These are phyloP conservation scores for Hylaeus anthracinus DNA, from an alignment of 1,140 invertebrate species.

Conservation along the genomic window DNA sequence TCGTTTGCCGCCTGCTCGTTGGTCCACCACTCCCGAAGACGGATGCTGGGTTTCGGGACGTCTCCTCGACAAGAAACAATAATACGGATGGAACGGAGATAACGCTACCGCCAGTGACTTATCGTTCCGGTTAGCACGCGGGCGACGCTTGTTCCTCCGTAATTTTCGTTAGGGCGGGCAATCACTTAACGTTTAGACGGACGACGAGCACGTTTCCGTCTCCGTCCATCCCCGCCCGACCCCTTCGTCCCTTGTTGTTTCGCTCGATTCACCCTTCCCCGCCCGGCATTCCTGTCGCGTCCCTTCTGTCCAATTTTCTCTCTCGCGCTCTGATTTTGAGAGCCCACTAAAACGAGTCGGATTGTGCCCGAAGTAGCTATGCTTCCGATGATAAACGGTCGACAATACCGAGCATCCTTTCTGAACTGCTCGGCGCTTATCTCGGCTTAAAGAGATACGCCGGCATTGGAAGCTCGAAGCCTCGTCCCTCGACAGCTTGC, in stretches of 20 bases:
- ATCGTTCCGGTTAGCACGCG: slow-evolving; percentile 21
- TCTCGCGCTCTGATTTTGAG: slow-evolving; percentile 26
- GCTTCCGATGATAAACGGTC: slow-evolving; percentile 42
- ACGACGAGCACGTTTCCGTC: not conserved
- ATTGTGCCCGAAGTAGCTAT: slow-evolving; percentile 37
- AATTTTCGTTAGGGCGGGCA: slow-evolving; percentile 27
- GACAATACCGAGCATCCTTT: slow-evolving; percentile 10
- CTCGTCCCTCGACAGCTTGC: slow-evolving; percentile 15
- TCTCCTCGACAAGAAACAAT: slow-evolving; percentile 1
- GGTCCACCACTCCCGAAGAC: not conserved
- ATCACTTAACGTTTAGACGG: slow-evolving; percentile 23
- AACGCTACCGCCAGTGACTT: slow-evolving; percentile 17
- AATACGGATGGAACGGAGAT: slow-evolving; percentile 14
- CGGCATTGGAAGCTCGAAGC: slow-evolving; percentile 26
- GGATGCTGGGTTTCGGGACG: not conserved
- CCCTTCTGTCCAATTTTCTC: slow-evolving; percentile 23
- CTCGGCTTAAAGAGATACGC: slow-evolving; percentile 43
- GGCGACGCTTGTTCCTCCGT: slow-evolving; percentile 11
- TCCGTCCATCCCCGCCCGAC: not conserved
- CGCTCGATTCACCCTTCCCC: not conserved
- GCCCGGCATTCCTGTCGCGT: not conserved
- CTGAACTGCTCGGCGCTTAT: slow-evolving; percentile 25
- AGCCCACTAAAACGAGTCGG: slow-evolving; percentile 38
- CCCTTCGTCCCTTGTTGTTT: no score
- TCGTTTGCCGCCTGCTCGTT: no score